Conservation (phyloP, 2,888 invertebrate species). For the Folsomia manolachei region DNA sequence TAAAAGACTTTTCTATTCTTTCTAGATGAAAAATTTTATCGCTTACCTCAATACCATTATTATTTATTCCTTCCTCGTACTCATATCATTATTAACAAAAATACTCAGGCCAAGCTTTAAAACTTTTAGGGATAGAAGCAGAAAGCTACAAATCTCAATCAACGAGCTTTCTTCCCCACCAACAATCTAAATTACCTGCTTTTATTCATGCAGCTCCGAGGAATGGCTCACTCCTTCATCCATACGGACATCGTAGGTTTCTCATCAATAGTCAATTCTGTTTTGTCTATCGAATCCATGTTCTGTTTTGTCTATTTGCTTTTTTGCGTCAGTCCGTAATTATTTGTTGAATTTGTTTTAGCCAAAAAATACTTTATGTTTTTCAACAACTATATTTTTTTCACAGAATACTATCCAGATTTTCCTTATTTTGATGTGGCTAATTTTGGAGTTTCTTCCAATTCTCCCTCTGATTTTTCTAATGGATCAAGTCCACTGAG, state of each 20-base stretch:
- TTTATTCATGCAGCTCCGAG: slow-evolving; percentile 46
- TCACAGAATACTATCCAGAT: slow-evolving; percentile 16
- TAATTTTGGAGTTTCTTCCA: slow-evolving; percentile 19
- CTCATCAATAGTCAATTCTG: not conserved
- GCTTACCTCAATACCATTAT: no score
- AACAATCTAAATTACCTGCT: slow-evolving; percentile 46
- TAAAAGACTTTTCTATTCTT: not conserved
- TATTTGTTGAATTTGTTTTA: not conserved
- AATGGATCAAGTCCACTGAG: slow-evolving; percentile 19
- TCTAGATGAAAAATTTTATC: no score
- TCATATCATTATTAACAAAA: not conserved
- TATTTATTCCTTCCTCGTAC: no score
- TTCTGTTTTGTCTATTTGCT: slow-evolving; percentile 17
- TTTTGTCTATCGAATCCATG: no score
- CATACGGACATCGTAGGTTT: slow-evolving; percentile 48
- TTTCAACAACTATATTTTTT: not conserved
- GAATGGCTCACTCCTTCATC: slow-evolving; percentile 41
- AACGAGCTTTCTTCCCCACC: slow-evolving; percentile 39
- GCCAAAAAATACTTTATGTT: not conserved
- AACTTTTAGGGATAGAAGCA: slow-evolving; percentile 38
- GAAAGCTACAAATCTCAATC: slow-evolving; percentile 37
- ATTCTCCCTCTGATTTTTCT: slow-evolving; percentile 21
- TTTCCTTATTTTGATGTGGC: slow-evolving; percentile 21
- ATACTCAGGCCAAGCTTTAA: not conserved
- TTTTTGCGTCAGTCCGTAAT: not conserved